Evolutionary conservation across 1,140 invertebrate genomes (phyloP), one percentile per base, ranked within the genome.

Genomic region (Rhynchophorus ferrugineus): DNA sequence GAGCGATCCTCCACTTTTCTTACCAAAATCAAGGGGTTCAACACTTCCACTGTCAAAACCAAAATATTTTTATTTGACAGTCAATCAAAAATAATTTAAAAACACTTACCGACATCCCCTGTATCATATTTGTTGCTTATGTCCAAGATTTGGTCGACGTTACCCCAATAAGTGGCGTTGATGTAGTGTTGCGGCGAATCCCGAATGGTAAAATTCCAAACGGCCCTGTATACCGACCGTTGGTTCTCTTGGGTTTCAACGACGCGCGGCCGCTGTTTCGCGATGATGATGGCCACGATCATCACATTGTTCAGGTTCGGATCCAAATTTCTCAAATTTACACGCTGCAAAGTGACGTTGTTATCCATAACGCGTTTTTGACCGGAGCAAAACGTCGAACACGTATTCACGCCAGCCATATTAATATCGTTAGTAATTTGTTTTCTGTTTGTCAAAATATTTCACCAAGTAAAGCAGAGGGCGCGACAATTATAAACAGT

Each of bases 191-290:
- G 60, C 3, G 76, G 67, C 5, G 81, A 81, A 73, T 85, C 84
- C 47, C 83, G 69, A 6, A 86, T 49, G 1, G 82, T 85, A 60
- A 85, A 84, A 54, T 78, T 80, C 75, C 79, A 84, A 22, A 86
- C 82, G 3, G 72, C 61, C 44, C 44, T 57, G 14, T 11, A 33
- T 22, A 13, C 38, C 2, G 8, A 13, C 3, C 3, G 9, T 54
- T 55, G 43, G 41, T 44, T 17, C 43, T 47, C 18, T 35, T 48
- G 33, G 43, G 44, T n/a, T 33, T 42, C 46, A 46, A 69, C 62
- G 44, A 54, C 48, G 24, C 58, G 48, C 11, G 61, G 61, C 47
- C 49, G 49, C 53, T 66, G 61, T 44, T 69, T 69, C 2, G 55
- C 63, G 37, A 69, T 69, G 21, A 69, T 62, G 19, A 68, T 50